Conservation (phyloP, 2,797 vertebrate genomes). For the Scolopax bukidnonensis region DNA sequence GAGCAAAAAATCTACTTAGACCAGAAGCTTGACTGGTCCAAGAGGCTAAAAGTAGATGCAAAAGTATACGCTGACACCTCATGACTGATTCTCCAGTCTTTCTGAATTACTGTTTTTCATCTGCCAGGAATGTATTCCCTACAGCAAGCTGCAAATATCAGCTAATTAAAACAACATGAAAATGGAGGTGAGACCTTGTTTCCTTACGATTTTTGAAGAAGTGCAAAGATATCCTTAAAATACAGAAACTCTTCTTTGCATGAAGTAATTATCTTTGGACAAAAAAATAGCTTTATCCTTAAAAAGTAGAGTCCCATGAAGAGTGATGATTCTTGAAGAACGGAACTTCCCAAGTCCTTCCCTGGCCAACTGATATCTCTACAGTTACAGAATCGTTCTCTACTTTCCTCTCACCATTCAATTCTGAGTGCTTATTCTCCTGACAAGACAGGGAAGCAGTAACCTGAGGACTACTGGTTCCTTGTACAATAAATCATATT, state of each 20-base stretch:
- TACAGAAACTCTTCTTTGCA: background rate
- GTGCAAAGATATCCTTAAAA: background rate
- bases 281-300: background rate
- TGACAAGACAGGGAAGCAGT: background rate
- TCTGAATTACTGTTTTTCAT: background rate
- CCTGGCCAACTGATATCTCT: background rate
- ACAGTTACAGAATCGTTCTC: background rate
- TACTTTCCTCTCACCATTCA: background rate
- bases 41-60: background rate
- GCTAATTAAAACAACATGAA: background rate
- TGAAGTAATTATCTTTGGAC: background rate
- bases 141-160: background rate
- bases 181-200: background rate
- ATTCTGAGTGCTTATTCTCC: background rate
- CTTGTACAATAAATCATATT: background rate
- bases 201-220: background rate
- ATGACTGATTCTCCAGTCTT: background rate
- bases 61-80: background rate
- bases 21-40: background rate
- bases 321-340: background rate
- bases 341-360: background rate
- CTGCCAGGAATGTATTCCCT: background rate
- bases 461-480: background rate
- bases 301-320: background rate
- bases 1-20: background rate